Evolutionary conservation across 1,140 invertebrate genomes (phyloP), one percentile per base, ranked within the genome.

Genomic region (Megalopta genalis): DNA sequence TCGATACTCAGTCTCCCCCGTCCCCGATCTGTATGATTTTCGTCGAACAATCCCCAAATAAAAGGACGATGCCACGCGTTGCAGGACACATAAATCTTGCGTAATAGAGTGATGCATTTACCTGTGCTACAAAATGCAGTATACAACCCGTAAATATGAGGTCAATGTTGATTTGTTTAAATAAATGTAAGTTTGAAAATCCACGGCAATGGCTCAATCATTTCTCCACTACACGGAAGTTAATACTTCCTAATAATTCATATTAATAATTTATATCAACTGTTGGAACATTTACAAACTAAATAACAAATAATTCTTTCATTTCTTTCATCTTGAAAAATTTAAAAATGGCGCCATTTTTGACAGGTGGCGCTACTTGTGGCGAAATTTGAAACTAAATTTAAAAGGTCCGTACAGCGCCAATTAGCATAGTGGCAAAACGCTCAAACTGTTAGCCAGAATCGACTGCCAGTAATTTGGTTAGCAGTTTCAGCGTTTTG

Each of bases 161-260:
- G 89, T 93, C 91, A 92, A 92, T 93, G 91, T 93, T 93, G 91
- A 93, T 93, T 93, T 93, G 92, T 93, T 93, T 93, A 92, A 93
- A 93, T 93, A 93, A 92, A 92, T 93, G 90, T 93, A 93, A 93
- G 90, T 93, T 92, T 84, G 85, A 93, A 93, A 92, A 90, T 67
- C 80, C 83, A 86, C 18, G 16, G 69, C 0, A 12, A 46, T 39
- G 32, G 5, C 18, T 16, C 57, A 64, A 16, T 72, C 37, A 54
- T 65, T 54, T 62, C 16, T 37, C 6, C 12, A 62, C 60, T 1
- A 57, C 18, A 1, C n/a, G 9, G 18, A 32, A n/a, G 54, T 1
- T 9, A n/a, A 14, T 52, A 18, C 16, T 18, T 21, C 21, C 16
- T 18, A 54, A 18, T 21, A 18, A 21, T 21, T 21, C 16, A 21